Percentiles rank a stretch among this genome's conserved stretches.
These are phyloP conservation scores for Neomorphus geoffroyi DNA, from an alignment of 2,797 vertebrate genomes.

Conservation along the genomic window DNA sequence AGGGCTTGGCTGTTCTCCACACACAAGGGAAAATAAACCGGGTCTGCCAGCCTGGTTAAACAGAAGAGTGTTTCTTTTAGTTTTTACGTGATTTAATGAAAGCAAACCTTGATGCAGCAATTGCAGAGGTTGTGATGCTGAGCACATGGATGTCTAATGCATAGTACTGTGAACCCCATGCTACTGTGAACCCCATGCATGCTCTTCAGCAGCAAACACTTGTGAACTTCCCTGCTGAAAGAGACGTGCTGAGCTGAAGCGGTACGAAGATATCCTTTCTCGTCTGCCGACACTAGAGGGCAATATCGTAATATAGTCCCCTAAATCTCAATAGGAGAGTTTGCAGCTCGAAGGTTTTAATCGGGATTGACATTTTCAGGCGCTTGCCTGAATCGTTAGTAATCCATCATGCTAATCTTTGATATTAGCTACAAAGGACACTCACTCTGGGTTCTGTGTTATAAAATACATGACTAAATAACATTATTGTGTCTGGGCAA, in stretches of 20 bases:
- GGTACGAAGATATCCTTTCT: not conserved
- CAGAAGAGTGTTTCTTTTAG: not conserved
- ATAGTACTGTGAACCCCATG: not conserved
- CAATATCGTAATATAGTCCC: not conserved
- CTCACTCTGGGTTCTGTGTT: not conserved
- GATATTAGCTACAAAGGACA: not conserved
- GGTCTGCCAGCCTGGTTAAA: not conserved
- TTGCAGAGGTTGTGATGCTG: not conserved
- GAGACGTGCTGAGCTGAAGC: not conserved
- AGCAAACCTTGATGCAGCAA: not conserved
- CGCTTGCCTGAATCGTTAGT: not conserved
- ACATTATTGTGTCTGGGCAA: not conserved
- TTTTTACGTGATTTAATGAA: not conserved
- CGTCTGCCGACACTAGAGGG: conserved; percentile 34
- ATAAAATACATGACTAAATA: not conserved
- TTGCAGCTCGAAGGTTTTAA: not conserved
- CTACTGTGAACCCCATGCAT: not conserved
- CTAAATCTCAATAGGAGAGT: accelerated
- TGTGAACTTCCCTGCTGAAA: not conserved
- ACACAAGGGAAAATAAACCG: too few relatives aligned
- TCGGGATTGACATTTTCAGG: not conserved
- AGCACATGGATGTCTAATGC: not conserved
- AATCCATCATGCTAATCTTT: not conserved
- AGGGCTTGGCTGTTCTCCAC: not conserved
- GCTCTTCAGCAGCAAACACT: not conserved